phyloP scores from a whole-genome alignment of 1,140 invertebrate species.

The Euura lappo region DNA sequence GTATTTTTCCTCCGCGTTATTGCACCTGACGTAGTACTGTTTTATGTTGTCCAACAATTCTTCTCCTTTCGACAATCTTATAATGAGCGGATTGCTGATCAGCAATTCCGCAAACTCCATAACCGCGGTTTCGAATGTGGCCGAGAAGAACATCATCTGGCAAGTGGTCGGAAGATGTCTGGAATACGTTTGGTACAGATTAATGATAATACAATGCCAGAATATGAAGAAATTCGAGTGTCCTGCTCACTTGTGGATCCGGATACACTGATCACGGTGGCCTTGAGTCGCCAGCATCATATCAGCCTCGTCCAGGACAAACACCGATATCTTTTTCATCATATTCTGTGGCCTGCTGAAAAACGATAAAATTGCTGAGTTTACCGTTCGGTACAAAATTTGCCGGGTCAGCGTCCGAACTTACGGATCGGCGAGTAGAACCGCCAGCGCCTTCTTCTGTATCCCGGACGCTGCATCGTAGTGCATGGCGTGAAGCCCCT shows the following conservation, averaged over 20 bases:
- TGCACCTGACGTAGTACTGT: conserved; percentile 95
- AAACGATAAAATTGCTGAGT: conserved; percentile 24
- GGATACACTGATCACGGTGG: conserved; percentile 95
- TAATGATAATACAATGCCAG: no score
- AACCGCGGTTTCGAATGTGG: conserved; percentile 93
- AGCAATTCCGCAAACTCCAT: conserved; percentile 97
- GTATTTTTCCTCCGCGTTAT: conserved; percentile 84
- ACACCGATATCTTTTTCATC: conserved; percentile 91
- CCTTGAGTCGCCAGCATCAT: conserved; percentile 99
- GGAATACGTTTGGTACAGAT: conserved; percentile 32
- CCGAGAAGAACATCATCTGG: conserved; percentile 99
- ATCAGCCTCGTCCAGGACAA: conserved; percentile 98
- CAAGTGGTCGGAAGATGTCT: conserved; percentile 75
- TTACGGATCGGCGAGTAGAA: conserved; percentile 89
- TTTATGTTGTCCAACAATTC: conserved; percentile 97
- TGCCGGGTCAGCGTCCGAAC: conserved; percentile 34
- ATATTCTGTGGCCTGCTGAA: conserved; percentile 86
- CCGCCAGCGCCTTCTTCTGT: conserved; percentile 94
- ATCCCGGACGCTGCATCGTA: conserved; percentile 98
- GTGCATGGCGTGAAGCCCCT: conserved; percentile 93
- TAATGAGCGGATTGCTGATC: conserved; percentile 89
- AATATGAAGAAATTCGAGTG: conserved; percentile 21
- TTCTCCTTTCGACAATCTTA: conserved; percentile 88
- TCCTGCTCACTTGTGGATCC: conserved; percentile 83
- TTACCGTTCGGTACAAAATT: neutral